Evolutionary conservation across 1,140 invertebrate genomes (phyloP), one percentile per base, ranked within the genome.

Genomic region (Drosophila simulans): DNA sequence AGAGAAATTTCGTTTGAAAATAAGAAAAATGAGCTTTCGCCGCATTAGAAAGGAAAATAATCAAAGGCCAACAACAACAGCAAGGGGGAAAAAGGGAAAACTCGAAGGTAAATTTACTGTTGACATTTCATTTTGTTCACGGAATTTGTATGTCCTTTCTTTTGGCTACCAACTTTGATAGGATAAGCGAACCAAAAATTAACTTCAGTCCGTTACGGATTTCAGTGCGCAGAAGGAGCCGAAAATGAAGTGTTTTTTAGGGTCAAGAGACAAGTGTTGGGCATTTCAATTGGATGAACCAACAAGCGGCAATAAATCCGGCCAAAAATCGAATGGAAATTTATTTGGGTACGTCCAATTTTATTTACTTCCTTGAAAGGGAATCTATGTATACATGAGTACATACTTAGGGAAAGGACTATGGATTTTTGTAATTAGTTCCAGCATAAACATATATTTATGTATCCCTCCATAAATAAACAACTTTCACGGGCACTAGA

Each of bases 21-120:
- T 79, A 86, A 88, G 83, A 88, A 89, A 88, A 88, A 88, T 89
- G 84, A 80, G 80, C 84, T 88, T 88, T 89, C 70, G 68, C 40
- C 80, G 80, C 83, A 89, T 88, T 88, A 83, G 84, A 89, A 89
- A 89, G 56, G 72, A 72, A 84, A 84, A 84, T 85, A 84, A 84
- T 85, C 80, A 84, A 70, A 69, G 76, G 57, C 71, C 71, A 73
- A 55, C 57, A 45, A 60, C 31, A 22, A 22, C 2, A 22, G 3
- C 20, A 22, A 20, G n/a, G 12, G 12, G n/a, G 15, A 15, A 59
- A 59, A 73, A 68, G 60, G 81, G 51, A 70, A 84, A 68, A 76
- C 81, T 85, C 66, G 78, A 76, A 85, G 81, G 81, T 85, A 84
- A 84, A 84, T 88, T 88, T 88, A 89, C 83, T 88, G 83, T 88